Evolutionary conservation across 1,140 invertebrate species (phyloP).

Genomic region (Monomorium pharaonis): DNA sequence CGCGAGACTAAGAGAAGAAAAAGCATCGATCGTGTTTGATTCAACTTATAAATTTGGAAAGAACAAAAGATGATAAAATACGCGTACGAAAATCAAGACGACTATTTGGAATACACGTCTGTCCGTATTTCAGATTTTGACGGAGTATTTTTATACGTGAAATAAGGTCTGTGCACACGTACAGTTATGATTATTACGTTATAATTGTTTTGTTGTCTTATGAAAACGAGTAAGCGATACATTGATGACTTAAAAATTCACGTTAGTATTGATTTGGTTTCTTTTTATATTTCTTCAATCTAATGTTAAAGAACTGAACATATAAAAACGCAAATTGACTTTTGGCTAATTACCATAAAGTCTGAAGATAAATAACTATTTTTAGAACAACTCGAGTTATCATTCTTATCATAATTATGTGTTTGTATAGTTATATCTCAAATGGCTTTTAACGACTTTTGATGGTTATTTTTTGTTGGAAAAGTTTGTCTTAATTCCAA

Average conservation of each 20-base stretch:
- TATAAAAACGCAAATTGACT: background rate
- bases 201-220: too few relatives aligned
- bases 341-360: background rate
- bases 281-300: background rate
- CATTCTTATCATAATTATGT: background rate
- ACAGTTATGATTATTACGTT: background rate
- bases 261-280: background rate
- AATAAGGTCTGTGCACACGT: background rate
- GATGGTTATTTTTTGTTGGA: background rate
- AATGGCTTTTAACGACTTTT: background rate
- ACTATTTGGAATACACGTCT: constrained; percentile 5
- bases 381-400: background rate
- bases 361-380: background rate
- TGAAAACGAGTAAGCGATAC: background rate
- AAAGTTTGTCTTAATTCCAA: background rate
- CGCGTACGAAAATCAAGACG: background rate
- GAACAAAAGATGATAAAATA: background rate
- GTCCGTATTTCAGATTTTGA: background rate
- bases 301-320: background rate
- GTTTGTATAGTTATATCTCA: background rate
- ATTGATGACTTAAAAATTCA: background rate
- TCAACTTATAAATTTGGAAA: background rate
- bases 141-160: background rate
- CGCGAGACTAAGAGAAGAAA: constrained; percentile 75
- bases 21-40: constrained; percentile 48